Conservation (phyloP, 2,888 invertebrate species). For the Pollenia griseotomentosa region DNA sequence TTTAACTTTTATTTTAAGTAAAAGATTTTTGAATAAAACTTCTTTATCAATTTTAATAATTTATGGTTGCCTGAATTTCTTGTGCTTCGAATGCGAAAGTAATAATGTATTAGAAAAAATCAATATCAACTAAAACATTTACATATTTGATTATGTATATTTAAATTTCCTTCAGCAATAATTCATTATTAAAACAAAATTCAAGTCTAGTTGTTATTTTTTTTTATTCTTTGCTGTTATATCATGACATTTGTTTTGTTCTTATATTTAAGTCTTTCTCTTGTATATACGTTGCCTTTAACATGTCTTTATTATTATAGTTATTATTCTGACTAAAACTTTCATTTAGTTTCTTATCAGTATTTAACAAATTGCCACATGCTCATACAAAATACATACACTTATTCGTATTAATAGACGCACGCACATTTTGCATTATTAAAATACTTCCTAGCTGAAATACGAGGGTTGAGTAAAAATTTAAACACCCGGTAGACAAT, state of each 20-base stretch:
- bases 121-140: not conserved
- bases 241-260: constrained; percentile 10
- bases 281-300: constrained; percentile 12
- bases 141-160: no score
- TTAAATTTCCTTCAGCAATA: not conserved
- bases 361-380: constrained; percentile 60
- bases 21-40: constrained; percentile 8
- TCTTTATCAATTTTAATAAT: not conserved
- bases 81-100: not conserved
- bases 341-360: constrained; percentile 62
- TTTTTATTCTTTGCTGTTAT: not conserved
- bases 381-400: not conserved
- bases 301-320: constrained; percentile 24
- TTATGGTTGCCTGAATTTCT: not conserved
- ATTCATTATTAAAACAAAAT: not conserved
- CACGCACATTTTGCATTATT: constrained; percentile 11
- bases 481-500: not conserved
- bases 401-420: not conserved
- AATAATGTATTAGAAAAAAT: not conserved
- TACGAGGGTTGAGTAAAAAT: constrained; percentile 1
- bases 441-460: constrained; percentile 12
- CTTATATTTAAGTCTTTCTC: not conserved
- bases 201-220: not conserved
- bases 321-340: constrained; percentile 42
- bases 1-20: not conserved